phyloP scores from a whole-genome alignment of 1,140 invertebrate species.

The Oryctes rhinoceros region DNA sequence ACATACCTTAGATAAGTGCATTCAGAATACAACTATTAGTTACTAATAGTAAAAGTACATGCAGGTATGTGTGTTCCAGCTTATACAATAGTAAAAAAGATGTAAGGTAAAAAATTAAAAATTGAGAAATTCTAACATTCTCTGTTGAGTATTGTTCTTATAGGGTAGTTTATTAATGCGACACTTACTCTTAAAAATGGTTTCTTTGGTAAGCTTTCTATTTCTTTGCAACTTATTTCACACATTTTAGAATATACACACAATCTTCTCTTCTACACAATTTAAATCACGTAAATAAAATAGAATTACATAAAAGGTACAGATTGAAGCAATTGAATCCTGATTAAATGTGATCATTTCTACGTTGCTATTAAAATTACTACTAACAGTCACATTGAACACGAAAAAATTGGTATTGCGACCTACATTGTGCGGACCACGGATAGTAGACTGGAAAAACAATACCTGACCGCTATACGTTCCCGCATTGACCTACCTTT shows the following conservation, averaged over 20 bases:
- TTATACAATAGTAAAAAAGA: too few species aligned
- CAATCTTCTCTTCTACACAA: neutral
- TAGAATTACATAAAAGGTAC: neutral
- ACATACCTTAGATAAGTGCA: too few species aligned
- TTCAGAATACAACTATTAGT: too few species aligned
- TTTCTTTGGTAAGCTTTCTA: slow-evolving; percentile 4
- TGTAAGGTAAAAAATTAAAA: too few species aligned
- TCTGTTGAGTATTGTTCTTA: neutral
- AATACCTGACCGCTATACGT: neutral
- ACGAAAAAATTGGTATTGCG: neutral
- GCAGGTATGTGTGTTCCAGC: too few species aligned
- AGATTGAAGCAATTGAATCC: neutral
- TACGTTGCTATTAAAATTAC: neutral
- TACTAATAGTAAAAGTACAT: too few species aligned
- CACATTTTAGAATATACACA: neutral
- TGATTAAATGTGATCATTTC: neutral
- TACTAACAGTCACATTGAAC: neutral
- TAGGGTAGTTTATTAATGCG: neutral
- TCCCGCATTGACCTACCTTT: neutral
- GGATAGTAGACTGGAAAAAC: neutral
- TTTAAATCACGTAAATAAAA: neutral
- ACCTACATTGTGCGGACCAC: neutral
- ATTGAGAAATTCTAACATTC: too few species aligned
- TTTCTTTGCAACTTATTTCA: neutral
- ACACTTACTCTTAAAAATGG: neutral